These are phyloP conservation scores for Lateolabrax maculatus DNA, from an alignment of 2,797 vertebrate species.

Conservation along the genomic window DNA sequence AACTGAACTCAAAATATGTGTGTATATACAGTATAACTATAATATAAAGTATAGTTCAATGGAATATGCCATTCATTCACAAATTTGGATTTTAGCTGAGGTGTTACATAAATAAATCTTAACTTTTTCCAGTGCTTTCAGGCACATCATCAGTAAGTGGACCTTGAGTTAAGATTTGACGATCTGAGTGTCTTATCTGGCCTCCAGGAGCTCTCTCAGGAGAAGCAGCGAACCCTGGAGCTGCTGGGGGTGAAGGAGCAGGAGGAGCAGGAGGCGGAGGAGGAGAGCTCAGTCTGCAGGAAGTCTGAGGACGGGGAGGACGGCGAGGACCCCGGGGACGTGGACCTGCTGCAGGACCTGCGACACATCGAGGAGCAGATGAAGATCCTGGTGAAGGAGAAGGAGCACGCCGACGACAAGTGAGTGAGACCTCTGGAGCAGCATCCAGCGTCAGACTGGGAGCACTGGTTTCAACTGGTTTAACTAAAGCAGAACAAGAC, in stretches of 20 bases:
- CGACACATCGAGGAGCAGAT: slow-evolving; percentile 94
- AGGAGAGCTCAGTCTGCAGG: slow-evolving; percentile 7
- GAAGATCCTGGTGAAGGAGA: slow-evolving; percentile 92
- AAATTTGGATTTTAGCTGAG: not conserved
- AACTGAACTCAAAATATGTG: not conserved
- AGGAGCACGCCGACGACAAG: slow-evolving; percentile 92
- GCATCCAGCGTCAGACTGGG: not conserved
- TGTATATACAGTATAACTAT: not conserved
- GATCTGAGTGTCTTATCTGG: not conserved
- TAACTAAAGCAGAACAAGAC: not conserved
- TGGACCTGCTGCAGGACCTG: slow-evolving; percentile 88
- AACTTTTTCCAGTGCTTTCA: too few species aligned
- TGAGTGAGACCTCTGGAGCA: slow-evolving; percentile 79
- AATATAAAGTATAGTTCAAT: not conserved
- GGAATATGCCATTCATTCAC: not conserved
- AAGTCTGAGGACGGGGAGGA: slow-evolving; percentile 40
- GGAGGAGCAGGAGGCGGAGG: slow-evolving; percentile 54
- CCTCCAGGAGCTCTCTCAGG: slow-evolving; percentile 91
- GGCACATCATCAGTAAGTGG: too few species aligned
- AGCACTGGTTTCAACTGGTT: not conserved
- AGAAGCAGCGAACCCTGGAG: slow-evolving; percentile 93
- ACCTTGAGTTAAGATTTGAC: too few species aligned
- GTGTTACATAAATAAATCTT: too few species aligned
- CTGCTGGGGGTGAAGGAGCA: slow-evolving; percentile 88
- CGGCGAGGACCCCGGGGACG: slow-evolving; percentile 67